These are phyloP conservation scores for Lutraria lutraria DNA, from an alignment of 2,888 invertebrate genomes.

Conservation along the genomic window DNA sequence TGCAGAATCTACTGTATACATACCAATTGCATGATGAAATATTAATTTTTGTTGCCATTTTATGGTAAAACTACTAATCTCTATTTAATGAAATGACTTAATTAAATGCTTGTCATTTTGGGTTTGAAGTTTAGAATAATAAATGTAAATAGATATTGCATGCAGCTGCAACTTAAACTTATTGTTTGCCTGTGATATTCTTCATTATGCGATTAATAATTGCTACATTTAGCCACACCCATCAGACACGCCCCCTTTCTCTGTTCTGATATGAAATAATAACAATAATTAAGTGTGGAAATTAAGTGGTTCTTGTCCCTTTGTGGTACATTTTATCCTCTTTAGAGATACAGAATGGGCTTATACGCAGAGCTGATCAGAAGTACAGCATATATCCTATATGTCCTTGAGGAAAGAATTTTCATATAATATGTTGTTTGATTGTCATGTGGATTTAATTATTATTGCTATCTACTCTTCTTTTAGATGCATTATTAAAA, in stretches of 20 bases:
- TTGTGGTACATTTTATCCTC: neutral
- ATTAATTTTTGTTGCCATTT: neutral
- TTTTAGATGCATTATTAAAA: neutral
- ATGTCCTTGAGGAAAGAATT: neutral
- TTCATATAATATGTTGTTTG: neutral
- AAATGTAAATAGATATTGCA: conserved; percentile 12
- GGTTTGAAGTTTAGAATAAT: neutral
- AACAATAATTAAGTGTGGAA: conserved; percentile 9
- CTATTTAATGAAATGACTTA: neutral
- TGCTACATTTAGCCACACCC: neutral
- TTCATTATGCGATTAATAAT: neutral
- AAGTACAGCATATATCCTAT: neutral
- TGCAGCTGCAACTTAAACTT: neutral
- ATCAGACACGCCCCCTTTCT: neutral
- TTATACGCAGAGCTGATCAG: neutral
- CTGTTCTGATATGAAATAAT: neutral
- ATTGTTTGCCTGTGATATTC: neutral
- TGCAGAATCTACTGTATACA: neutral
- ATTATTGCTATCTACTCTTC: neutral
- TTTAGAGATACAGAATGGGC: neutral
- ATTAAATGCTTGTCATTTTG: conserved; percentile 11
- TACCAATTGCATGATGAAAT: neutral
- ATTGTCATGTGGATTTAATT: neutral
- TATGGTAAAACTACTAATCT: neutral
- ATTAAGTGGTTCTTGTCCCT: neutral